Percentiles rank a stretch among this genome's conserved stretches.
phyloP scores from a whole-genome alignment of 2,888 invertebrate species.

The Nowickia ferox region DNA sequence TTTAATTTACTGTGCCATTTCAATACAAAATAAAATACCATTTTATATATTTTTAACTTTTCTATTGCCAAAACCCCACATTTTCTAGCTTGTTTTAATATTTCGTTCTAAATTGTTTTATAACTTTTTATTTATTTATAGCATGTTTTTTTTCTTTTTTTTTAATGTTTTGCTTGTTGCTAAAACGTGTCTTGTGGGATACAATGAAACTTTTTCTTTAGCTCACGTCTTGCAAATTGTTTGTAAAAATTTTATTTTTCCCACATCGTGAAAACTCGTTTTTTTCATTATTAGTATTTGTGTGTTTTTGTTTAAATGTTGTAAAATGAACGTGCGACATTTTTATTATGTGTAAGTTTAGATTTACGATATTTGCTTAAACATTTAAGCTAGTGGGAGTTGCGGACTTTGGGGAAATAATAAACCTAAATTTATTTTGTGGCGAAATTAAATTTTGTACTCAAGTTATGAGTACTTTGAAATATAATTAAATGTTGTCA shows the following conservation, averaged over 20 bases:
- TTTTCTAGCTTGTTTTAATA: background rate
- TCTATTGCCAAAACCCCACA: background rate
- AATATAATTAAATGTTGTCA: no score
- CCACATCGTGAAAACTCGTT: conserved; percentile 8
- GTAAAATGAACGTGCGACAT: conserved; percentile 20
- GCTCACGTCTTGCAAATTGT: conserved; percentile 25
- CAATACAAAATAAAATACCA: no score
- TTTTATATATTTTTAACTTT: no score
- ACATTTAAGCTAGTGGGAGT: background rate
- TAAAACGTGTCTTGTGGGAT: conserved; percentile 10
- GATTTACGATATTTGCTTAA: conserved; percentile 2
- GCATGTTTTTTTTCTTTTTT: background rate
- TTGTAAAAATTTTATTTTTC: conserved; percentile 9
- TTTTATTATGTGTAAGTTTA: conserved; percentile 14
- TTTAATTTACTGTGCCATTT: no score
- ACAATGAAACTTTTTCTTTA: background rate
- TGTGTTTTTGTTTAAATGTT: background rate
- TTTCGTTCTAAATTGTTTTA: background rate
- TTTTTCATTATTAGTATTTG: background rate
- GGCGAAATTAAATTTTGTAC: no score
- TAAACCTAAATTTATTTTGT: no score
- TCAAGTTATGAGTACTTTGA: no score
- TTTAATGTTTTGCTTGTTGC: background rate
- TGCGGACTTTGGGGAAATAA: background rate
- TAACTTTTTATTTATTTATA: conserved; percentile 2